These are phyloP conservation scores for Brassicogethes aeneus DNA, from an alignment of 2,888 invertebrate species.

Conservation along the genomic window DNA sequence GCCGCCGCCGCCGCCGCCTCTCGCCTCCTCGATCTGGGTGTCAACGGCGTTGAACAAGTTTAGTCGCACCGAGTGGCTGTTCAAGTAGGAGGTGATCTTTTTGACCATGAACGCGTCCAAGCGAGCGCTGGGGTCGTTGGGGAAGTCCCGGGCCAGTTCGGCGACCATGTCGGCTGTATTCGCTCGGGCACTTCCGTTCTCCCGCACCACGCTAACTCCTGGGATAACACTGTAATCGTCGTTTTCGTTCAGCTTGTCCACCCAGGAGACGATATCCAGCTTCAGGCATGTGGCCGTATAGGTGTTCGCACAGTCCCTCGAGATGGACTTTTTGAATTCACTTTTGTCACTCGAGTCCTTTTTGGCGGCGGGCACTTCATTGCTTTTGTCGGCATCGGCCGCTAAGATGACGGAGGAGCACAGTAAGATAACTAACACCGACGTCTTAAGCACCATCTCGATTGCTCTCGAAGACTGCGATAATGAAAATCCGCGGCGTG, in stretches of 20 bases:
- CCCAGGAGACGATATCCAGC: slow-evolving; percentile 64
- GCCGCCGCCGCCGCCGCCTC: slow-evolving; percentile 34
- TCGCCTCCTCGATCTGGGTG: slow-evolving; percentile 9
- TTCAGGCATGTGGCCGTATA: slow-evolving; percentile 71
- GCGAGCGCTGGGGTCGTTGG: slow-evolving; percentile 65
- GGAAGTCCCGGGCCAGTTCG: slow-evolving; percentile 65
- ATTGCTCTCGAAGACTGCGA: too few species aligned
- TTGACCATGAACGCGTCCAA: slow-evolving; percentile 67
- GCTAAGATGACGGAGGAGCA: too few species aligned
- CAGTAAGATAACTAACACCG: too few species aligned
- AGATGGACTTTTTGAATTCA: slow-evolving; percentile 33
- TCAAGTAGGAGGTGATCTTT: slow-evolving; percentile 61
- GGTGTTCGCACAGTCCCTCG: slow-evolving; percentile 47
- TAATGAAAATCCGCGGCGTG: slow-evolving; percentile 7
- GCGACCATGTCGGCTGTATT: slow-evolving; percentile 62
- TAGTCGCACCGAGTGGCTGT: slow-evolving; percentile 64
- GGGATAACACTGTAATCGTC: slow-evolving; percentile 62
- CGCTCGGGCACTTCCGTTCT: slow-evolving; percentile 43
- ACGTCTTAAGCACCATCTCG: not conserved
- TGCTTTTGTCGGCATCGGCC: slow-evolving; percentile 11
- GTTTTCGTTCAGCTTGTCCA: slow-evolving; percentile 64
- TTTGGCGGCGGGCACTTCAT: slow-evolving; percentile 6
- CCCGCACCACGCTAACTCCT: slow-evolving; percentile 65
- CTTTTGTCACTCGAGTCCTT: slow-evolving; percentile 24
- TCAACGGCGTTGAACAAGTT: slow-evolving; percentile 46